phyloP scores from a whole-genome alignment of 1,140 invertebrate genomes.

The Drosophila sp. region DNA sequence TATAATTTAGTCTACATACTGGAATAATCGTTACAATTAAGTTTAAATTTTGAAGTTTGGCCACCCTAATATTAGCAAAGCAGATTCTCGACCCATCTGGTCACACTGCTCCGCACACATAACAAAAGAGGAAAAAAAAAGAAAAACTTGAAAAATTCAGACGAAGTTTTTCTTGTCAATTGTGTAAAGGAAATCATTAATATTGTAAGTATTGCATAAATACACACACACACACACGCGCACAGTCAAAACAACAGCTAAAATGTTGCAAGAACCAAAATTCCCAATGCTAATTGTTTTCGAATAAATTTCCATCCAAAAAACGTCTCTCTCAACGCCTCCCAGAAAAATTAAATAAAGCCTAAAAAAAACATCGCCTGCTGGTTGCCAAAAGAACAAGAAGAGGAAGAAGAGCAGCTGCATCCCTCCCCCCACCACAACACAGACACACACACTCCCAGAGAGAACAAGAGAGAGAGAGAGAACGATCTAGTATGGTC shows the following conservation, averaged over 20 bases:
- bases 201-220: conserved; percentile 55
- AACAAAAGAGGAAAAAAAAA: conserved; percentile 62
- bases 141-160: conserved; percentile 53
- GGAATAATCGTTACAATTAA: too few species aligned
- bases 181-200: conserved; percentile 21
- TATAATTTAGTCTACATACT: too few species aligned
- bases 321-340: conserved; percentile 70
- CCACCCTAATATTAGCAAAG: background rate
- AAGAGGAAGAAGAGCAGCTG: conserved; percentile 11
- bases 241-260: conserved; percentile 24
- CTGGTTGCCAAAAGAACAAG: conserved; percentile 1
- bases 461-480: background rate
- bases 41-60: background rate
- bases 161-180: conserved; percentile 65
- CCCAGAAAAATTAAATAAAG: conserved; percentile 28
- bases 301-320: conserved; percentile 17
- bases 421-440: background rate
- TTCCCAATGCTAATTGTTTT: conserved; percentile 53
- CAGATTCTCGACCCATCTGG: conserved; percentile 10
- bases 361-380: conserved; percentile 12
- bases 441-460: conserved; percentile 26
- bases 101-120: conserved; percentile 49
- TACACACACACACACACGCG: conserved; percentile 30
- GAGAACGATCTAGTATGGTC: conserved; percentile 81
- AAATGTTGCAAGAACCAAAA: conserved; percentile 67